A percentile compares a stretch with the other conserved stretches of the same genome.
These are phyloP conservation scores for Drosophila pseudotakahashii DNA, from an alignment of 2,888 invertebrate genomes.

Conservation along the genomic window DNA sequence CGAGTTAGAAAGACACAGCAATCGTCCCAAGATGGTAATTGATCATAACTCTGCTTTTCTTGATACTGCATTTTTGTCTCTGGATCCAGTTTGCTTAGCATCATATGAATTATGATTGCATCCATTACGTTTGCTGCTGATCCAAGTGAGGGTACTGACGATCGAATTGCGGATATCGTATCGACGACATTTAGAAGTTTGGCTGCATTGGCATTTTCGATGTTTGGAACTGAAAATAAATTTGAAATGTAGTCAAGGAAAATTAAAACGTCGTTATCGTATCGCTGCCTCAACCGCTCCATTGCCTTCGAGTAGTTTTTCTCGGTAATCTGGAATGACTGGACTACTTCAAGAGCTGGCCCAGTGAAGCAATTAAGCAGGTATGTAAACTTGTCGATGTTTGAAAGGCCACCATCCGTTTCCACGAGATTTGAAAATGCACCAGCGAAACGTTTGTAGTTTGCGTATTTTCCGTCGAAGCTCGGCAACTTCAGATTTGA, in stretches of 20 bases:
- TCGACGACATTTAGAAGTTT: neutral
- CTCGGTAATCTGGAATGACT: too few species aligned
- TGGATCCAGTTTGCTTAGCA: conserved; percentile 1
- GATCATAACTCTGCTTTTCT: neutral
- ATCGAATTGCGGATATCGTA: conserved; percentile 1
- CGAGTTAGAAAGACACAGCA: neutral
- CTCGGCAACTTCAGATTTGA: neutral
- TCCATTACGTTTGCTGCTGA: neutral
- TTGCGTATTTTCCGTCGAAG: neutral
- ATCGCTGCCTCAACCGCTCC: too few species aligned
- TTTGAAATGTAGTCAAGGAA: too few species aligned
- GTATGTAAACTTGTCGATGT: too few species aligned
- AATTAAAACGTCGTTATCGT: too few species aligned
- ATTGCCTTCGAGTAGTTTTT: too few species aligned
- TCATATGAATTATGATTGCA: neutral
- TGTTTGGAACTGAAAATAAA: too few species aligned
- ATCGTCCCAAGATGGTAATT: conserved; percentile 1
- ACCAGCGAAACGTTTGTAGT: neutral
- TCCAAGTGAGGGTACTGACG: too few species aligned
- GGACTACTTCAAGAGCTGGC: neutral
- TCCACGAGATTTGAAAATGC: neutral
- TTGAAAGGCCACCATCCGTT: neutral
- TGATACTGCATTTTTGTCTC: conserved; percentile 1
- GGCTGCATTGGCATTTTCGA: neutral
- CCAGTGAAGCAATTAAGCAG: too few species aligned